phyloP scores from a whole-genome alignment of 2,113 vertebrate species.

The Ictalurus punctatus region DNA sequence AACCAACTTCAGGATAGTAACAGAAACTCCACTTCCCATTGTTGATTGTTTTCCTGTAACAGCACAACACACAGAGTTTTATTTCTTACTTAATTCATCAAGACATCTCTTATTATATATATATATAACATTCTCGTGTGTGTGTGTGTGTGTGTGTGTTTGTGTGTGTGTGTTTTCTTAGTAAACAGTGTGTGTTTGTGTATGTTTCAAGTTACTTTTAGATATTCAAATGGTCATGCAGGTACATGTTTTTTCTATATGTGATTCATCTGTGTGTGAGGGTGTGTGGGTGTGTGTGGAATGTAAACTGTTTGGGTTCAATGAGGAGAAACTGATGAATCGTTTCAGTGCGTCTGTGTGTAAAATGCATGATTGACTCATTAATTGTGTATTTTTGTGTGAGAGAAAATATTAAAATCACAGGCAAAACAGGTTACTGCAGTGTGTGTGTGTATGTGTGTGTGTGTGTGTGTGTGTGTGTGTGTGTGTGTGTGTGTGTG shows the following conservation, averaged over 20 bases:
- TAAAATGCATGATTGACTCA: conserved; percentile 3
- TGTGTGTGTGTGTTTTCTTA: neutral
- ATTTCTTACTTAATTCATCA: neutral
- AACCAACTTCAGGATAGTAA: no score
- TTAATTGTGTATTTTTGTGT: neutral
- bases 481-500: neutral
- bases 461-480: neutral
- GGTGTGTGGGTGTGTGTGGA: neutral
- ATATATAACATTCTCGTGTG: no score
- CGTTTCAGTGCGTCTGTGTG: neutral
- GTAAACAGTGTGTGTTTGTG: neutral
- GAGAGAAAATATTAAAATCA: neutral
- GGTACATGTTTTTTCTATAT: no score
- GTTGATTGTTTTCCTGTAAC: no score
- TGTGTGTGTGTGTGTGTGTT: neutral
- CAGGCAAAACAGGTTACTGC: neutral
- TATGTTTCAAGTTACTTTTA: neutral
- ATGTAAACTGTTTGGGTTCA: conserved; percentile 27
- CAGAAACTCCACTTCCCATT: no score
- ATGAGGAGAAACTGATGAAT: neutral
- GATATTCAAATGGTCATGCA: no score
- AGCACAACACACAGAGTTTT: no score
- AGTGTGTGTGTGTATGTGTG: neutral
- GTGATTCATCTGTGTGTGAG: neutral
- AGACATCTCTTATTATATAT: neutral